Percentiles rank a stretch among this genome's conserved stretches.
These are phyloP conservation scores for Drosophila glabriapex DNA, from an alignment of 2,888 invertebrate genomes.

Conservation along the genomic window DNA sequence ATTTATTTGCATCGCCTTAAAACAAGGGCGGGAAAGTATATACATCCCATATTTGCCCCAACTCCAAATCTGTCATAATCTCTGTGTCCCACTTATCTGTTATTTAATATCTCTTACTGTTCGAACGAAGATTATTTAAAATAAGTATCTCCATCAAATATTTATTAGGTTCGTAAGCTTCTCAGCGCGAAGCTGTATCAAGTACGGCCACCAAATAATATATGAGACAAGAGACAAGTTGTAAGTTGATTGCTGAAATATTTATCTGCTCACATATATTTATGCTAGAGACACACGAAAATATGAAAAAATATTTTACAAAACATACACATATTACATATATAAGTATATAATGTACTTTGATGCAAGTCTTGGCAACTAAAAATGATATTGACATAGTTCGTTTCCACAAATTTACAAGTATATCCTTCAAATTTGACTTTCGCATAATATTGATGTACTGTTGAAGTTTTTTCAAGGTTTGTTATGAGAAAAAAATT, in stretches of 20 bases:
- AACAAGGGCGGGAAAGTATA: too few species aligned
- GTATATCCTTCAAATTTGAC: not conserved
- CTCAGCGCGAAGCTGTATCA: conserved; percentile 3
- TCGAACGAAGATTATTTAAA: not conserved
- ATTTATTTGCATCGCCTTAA: not conserved
- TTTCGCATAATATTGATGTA: not conserved
- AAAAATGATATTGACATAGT: conserved; percentile 18
- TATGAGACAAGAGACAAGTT: conserved; percentile 14
- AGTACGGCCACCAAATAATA: conserved; percentile 22
- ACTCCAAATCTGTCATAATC: not conserved
- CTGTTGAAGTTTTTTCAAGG: too few species aligned
- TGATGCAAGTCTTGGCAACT: not conserved
- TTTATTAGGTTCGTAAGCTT: conserved; percentile 1
- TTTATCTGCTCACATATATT: conserved; percentile 11
- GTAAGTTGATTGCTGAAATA: conserved; percentile 19
- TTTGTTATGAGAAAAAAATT: not conserved
- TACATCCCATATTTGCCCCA: not conserved
- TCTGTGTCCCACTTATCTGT: not conserved
- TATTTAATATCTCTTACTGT: not conserved
- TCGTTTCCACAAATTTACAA: not conserved
- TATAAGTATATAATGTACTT: not conserved
- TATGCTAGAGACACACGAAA: not conserved
- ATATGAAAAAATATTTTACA: conserved; percentile 7
- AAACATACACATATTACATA: conserved; percentile 1
- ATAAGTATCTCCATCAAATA: conserved; percentile 10